phyloP scores from a whole-genome alignment of 2,888 invertebrate species.

The Geophilus truncorum region DNA sequence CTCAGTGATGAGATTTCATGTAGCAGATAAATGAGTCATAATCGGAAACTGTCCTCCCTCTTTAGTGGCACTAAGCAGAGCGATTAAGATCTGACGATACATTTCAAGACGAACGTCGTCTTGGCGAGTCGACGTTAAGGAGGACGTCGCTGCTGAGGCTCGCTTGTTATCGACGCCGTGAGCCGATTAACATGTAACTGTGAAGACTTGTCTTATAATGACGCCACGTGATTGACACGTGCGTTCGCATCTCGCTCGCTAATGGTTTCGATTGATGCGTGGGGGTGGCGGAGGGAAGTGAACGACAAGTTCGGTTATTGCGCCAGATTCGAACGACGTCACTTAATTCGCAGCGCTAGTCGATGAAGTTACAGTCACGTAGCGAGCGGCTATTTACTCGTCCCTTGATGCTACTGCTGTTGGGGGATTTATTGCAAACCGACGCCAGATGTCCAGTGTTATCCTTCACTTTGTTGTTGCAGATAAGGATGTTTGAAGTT shows the following conservation, averaged over 20 bases:
- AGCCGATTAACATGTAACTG: neutral
- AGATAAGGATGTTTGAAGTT: neutral
- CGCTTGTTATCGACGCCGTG: neutral
- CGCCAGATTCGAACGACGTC: neutral
- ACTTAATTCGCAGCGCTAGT: neutral
- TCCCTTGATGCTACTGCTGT: neutral
- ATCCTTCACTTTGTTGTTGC: neutral
- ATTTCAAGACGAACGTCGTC: neutral
- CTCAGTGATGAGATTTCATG: neutral
- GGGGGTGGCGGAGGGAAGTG: neutral
- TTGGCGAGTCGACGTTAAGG: neutral
- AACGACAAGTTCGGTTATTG: neutral
- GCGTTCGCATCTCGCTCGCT: neutral
- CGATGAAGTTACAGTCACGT: neutral
- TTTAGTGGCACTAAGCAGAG: neutral
- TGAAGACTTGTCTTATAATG: neutral
- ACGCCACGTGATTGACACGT: neutral
- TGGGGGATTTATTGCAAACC: neutral
- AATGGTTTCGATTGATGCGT: neutral
- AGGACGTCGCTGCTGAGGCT: neutral
- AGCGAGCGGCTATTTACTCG: neutral
- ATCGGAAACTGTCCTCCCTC: neutral
- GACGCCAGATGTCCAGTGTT: neutral
- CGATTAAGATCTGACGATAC: neutral
- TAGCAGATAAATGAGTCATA: slow-evolving; percentile 22